Evolutionary conservation across 2,113 vertebrate genomes (phyloP), one percentile per base, ranked within the genome.

Genomic region (Zosterops pallidus): DNA sequence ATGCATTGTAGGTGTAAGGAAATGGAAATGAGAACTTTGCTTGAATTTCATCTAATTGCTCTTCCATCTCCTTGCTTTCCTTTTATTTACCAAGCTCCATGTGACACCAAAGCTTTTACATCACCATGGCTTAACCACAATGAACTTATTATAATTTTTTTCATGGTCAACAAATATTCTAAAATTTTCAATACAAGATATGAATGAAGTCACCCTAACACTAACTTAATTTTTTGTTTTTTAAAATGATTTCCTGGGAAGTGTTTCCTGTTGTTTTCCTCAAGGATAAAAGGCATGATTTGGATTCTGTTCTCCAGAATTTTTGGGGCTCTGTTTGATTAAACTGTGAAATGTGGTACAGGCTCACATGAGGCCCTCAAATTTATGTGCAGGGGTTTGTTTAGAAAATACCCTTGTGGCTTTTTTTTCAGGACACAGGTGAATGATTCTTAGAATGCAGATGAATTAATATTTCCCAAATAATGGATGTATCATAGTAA

Each of bases 51-150:
- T 12, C 7, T 33, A 17, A 47, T 47, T 91, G 23, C 12, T 67
- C 33, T 1, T 47, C 22, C 35, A 7, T 37, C 10, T 71, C n/a
- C 26, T 26, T 28, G 12, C 17, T 93, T 52, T 28, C 23, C 8
- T 56, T 62, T 86, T 37, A 19, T 50, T 78, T 89, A 50, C 28
- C 53, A 50, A 57, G 29, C 31, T 69, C 33, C 6, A 1, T 22
- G 28, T 28, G 14, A 4, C 5, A 9, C 4, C 0, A 0, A 4
- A 52, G 19, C 1, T 57, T 59, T 87, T 41, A 16, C 20, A 52
- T 41, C 29, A n/a, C 10, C 20, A 14, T 3, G 9, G 2, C 15
- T 39, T 44, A 39, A 31, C 18, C 55, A 39, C 25, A n/a, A 14
- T 59, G 21, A 71, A 16, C 4, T 64, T 64, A 7, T 1, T 52